Evolutionary conservation across 2,113 vertebrate genomes (phyloP), one percentile per base, ranked within the genome.

Genomic region (Leptobrachium ailaonicum): DNA sequence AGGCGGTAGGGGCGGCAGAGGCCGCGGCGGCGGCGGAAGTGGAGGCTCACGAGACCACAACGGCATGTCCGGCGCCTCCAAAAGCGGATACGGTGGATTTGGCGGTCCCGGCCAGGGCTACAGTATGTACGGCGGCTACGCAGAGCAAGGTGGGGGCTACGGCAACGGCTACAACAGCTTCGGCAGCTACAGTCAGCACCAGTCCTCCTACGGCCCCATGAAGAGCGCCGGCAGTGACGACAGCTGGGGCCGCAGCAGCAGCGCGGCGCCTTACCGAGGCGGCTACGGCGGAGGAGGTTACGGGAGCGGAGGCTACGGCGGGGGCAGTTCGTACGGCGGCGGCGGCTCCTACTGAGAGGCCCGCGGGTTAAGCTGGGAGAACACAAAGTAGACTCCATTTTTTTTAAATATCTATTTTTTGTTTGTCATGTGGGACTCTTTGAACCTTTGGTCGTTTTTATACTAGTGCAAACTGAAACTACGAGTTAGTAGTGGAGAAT

Each of bases 101-200:
- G 82, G 82, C 41, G 91, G 91, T 3, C 90, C 89, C 50, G 85
- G 87, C 66, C 90, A 87, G 1, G 87, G 90, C 42, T 88, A 90
- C 4, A 83, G 80, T 12, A 89, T 88, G 12, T 90, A 92, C 11
- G 91, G 91, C 58, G 83, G 91, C 3, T 92, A 92, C 4, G 91
- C 92, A 75, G 91, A 91, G 0, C 91, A 91, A 50, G 13, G 43
- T 0, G 91, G 93, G 44, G 93, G 92, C 68, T 95, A 95, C 83
- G 96, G 95, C 80, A 97, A 96, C 87, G 94, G 95, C 85, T 96
- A 96, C 92, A 95, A 93, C 60, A 95, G 96, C 88, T 97, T 96
- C 87, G 95, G 96, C 79, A 94, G 90, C 90, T 98, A 97, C 89
- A 95, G 94, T 92, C 96, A 98, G 90, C 96, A 98, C 86, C 92